Evolutionary conservation across 2,888 invertebrate species (phyloP).

Genomic region (Polydrusus tereticollis): DNA sequence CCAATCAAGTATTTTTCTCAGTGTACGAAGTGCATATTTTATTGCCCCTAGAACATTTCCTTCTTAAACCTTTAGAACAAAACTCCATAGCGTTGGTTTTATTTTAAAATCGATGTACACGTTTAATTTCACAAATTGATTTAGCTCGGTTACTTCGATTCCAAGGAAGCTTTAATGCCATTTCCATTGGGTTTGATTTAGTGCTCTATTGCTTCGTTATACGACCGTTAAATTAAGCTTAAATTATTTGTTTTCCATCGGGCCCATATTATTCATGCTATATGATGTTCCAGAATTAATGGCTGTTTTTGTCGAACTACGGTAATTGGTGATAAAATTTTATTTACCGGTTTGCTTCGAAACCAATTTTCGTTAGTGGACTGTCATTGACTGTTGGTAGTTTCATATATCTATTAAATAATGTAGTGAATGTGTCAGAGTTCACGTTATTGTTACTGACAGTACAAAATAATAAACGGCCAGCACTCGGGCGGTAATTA

Average conservation of each 20-base stretch:
- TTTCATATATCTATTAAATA: conserved; percentile 19
- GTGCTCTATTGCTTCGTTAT: conserved; percentile 48
- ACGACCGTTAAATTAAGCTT: conserved; percentile 42
- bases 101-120: conserved; percentile 29
- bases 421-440: background rate
- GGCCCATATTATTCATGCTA: conserved; percentile 40
- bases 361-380: conserved; percentile 29
- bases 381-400: conserved; percentile 1
- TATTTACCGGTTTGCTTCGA: conserved; percentile 32
- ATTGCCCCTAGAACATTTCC: background rate
- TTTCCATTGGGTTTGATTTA: conserved; percentile 51
- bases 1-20: no score
- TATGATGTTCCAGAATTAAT: conserved; percentile 40
- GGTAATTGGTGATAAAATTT: conserved; percentile 48
- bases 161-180: conserved; percentile 45
- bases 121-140: conserved; percentile 53
- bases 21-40: no score
- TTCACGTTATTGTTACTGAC: background rate
- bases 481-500: no score
- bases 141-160: conserved; percentile 52
- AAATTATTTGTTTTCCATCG: conserved; percentile 49
- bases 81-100: background rate
- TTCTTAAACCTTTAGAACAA: background rate
- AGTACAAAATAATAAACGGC: background rate
- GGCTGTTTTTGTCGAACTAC: conserved; percentile 39